Evolutionary conservation across 2,797 vertebrate species (phyloP), one percentile per base, ranked within the genome.

Genomic region (Paedocypris micromegethes): DNA sequence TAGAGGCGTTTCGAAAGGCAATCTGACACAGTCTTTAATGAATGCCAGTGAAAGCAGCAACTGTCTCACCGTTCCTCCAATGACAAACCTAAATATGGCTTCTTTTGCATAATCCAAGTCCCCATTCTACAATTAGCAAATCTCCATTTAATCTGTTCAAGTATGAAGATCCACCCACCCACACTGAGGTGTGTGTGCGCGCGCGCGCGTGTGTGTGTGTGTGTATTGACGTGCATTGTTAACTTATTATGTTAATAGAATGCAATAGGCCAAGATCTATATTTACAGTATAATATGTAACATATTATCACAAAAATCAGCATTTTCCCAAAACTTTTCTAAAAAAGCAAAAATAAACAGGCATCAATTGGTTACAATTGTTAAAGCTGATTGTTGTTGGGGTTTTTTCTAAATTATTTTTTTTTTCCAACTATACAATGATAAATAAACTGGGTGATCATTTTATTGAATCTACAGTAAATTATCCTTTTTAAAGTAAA

Each of bases 181-280:
- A 23, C 23, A 23, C 23, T 23, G 23, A 23, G 23, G 23, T 23
- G 23, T 23, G 23, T 23, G 23, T 23, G 23, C 1, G 23, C 1
- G 23, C 1, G 23, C 1, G 23, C 23, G 23, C 23, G 23, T 23
- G 9, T 47, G 45, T 64, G 23, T 68, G 76, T 73, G 60, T 70
- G 68, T 74, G 68, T 64, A 78, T 78, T 70, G 9, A 77, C 65
- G 69, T 72, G 67, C 64, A 76, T 66, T 66, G 74, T 68, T 76
- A 72, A 45, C 72, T 64, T 78, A 72, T 65, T 78, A 84, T 82
- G 77, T 57, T 79, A 78, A 82, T 81, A 6, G 72, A 67, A 77
- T 70, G 64, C 65, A 73, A 73, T 58, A 56, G 44, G 58, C 71
- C 52, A 61, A 73, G 72, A 81, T 74, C 75, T 81, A 72, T 72